phyloP scores from a whole-genome alignment of 2,113 vertebrate species.

The Grammomys dolichurus region DNA sequence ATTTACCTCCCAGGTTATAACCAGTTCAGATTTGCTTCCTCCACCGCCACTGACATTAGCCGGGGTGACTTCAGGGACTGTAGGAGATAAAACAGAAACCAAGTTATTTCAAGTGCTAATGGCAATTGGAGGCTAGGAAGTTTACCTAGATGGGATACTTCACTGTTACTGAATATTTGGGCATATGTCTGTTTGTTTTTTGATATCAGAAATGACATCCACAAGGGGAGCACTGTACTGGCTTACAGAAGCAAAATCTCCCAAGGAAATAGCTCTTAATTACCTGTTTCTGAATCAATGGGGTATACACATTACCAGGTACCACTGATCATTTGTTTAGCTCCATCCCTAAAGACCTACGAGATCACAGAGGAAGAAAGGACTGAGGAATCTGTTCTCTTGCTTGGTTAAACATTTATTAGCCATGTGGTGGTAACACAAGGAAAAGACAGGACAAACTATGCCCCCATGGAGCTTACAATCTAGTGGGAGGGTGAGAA shows the following conservation, averaged over 20 bases:
- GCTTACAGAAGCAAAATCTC: not conserved
- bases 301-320: not conserved
- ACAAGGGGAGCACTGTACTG: accelerated
- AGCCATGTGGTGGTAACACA: not conserved
- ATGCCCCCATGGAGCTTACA: conserved; percentile 10
- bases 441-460: not conserved
- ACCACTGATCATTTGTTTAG: not conserved
- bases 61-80: conserved; percentile 97
- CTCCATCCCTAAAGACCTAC: not conserved
- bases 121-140: not conserved
- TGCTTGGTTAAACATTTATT: not conserved
- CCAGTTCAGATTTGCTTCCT: conserved; percentile 97
- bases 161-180: not conserved
- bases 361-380: not conserved
- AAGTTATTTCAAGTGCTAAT: conserved; percentile 22
- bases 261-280: not conserved
- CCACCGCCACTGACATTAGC: conserved; percentile 98
- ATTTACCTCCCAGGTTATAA: conserved; percentile 99
- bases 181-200: no score
- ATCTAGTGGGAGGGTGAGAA: not conserved
- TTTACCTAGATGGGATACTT: not conserved
- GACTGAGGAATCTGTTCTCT: not conserved
- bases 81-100: conserved; percentile 74
- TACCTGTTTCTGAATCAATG: not conserved
- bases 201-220: not conserved